Evolutionary conservation across 2,113 vertebrate genomes (phyloP).

Genomic region (Grus americana): DNA sequence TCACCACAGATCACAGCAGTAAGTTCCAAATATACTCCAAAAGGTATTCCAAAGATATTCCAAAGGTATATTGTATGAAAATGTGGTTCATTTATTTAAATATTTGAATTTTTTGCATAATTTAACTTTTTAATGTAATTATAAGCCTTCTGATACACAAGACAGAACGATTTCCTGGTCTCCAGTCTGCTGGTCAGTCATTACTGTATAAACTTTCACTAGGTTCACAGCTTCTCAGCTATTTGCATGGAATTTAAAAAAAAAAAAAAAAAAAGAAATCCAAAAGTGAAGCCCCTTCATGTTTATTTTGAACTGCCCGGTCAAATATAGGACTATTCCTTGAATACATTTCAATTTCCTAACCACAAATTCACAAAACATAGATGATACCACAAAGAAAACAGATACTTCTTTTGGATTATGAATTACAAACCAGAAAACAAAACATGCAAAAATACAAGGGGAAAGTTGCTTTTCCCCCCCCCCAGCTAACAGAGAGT

Average conservation of each 20-base stretch:
- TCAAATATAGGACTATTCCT: not conserved
- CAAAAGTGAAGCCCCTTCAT: not conserved
- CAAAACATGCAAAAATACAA: not conserved
- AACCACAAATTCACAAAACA: not conserved
- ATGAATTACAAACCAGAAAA: not conserved
- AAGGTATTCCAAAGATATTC: not conserved
- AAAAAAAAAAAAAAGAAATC: not conserved
- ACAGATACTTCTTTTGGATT: not conserved
- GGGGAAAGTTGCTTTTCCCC: not conserved
- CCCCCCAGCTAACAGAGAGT: not conserved
- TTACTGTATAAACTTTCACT: not conserved
- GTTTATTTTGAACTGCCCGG: not conserved
- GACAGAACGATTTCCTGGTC: not conserved
- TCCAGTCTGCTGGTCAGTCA: not conserved
- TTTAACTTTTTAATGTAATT: not conserved
- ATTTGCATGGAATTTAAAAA: not conserved
- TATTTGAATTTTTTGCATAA: not conserved
- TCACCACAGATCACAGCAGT: not conserved
- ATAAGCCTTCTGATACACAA: not conserved
- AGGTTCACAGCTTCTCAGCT: not conserved
- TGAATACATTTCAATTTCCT: not conserved
- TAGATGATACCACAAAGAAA: not conserved
- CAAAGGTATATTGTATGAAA: not conserved
- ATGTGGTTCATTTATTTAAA: rapidly evolving
- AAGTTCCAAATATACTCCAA: not conserved